Percentiles rank a stretch among this genome's conserved stretches.
phyloP scores from a whole-genome alignment of 2,113 vertebrate genomes.

The Semnopithecus entellus region DNA sequence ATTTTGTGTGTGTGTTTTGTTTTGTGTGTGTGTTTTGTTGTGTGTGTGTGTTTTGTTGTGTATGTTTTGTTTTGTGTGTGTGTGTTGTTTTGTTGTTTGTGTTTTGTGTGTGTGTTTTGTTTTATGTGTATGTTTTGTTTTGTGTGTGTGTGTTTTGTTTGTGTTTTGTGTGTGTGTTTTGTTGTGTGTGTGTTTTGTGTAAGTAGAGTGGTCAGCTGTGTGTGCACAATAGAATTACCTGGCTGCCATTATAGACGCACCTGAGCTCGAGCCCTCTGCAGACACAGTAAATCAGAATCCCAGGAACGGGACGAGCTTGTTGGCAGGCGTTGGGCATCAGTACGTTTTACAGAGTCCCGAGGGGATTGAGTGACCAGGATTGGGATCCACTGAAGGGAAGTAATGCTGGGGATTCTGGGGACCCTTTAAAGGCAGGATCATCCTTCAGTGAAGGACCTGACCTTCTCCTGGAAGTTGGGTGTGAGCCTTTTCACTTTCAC shows the following conservation, averaged over 20 bases:
- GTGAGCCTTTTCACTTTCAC: not conserved
- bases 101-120: no score
- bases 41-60: no score
- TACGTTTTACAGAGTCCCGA: not conserved
- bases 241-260: not conserved
- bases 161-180: no score
- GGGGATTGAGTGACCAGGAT: rapidly evolving
- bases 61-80: no score
- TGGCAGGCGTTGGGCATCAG: not conserved
- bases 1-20: not conserved
- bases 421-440: not conserved
- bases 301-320: not conserved
- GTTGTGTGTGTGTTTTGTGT: not conserved
- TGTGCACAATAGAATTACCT: not conserved
- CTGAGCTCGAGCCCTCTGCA: not conserved
- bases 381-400: not conserved
- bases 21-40: not conserved
- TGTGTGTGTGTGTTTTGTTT: no score
- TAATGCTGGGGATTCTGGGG: not conserved
- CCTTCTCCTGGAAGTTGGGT: not conserved
- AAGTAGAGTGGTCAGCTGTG: not conserved
- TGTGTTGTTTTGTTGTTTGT: no score
- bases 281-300: not conserved
- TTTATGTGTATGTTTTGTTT: no score
- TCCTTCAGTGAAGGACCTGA: not conserved